Conservation (phyloP, 2,113 vertebrate species). For the Solea senegalensis region DNA sequence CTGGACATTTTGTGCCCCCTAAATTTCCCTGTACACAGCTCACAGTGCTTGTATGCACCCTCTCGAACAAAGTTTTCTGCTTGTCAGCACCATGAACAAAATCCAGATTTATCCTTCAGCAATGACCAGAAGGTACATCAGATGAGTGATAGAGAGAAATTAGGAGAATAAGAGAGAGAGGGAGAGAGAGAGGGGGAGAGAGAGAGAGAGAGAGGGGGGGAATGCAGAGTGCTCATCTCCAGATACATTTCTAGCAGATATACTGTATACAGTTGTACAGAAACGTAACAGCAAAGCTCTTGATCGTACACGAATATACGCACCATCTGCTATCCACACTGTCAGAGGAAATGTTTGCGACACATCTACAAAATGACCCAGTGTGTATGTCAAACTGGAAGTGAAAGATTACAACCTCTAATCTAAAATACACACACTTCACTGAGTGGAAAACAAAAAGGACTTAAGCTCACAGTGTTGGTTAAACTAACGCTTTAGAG, state of each 20-base stretch:
- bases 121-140: slow-evolving; percentile 58
- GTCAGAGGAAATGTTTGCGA: slow-evolving; percentile 36
- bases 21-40: slow-evolving; percentile 22
- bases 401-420: slow-evolving; percentile 26
- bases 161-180: background rate
- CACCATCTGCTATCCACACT: slow-evolving; percentile 52
- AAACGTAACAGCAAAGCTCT: slow-evolving; percentile 45
- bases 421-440: slow-evolving; percentile 7
- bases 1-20: slow-evolving; percentile 26
- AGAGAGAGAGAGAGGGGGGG: slow-evolving; percentile 25
- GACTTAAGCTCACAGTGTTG: background rate
- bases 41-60: slow-evolving; percentile 27
- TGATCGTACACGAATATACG: slow-evolving; percentile 33
- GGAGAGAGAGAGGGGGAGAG: background rate
- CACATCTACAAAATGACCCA: slow-evolving; percentile 38
- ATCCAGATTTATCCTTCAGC: slow-evolving; percentile 67
- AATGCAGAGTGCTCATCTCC: slow-evolving; percentile 32
- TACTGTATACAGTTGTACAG: slow-evolving; percentile 29
- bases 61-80: slow-evolving; percentile 65
- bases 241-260: slow-evolving; percentile 31
- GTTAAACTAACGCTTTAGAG: background rate
- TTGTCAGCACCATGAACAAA: slow-evolving; percentile 65
- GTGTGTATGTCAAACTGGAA: slow-evolving; percentile 11
- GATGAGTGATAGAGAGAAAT: slow-evolving; percentile 41
- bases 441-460: background rate